phyloP scores from a whole-genome alignment of 2,797 vertebrate genomes.

The Emydoidea blandingii region DNA sequence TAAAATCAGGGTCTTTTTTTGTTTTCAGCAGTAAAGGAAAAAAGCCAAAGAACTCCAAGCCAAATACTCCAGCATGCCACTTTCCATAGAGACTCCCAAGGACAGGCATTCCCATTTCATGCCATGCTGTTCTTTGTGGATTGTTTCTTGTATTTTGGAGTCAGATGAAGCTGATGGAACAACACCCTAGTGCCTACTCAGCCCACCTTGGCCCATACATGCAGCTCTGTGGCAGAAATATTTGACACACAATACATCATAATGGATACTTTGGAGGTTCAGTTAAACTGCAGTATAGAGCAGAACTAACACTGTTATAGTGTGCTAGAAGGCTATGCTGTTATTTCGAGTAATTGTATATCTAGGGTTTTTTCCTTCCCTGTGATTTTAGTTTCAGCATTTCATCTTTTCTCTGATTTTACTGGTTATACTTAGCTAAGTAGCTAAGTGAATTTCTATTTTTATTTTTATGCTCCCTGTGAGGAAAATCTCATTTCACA shows the following conservation, averaged over 20 bases:
- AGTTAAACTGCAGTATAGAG: not conserved
- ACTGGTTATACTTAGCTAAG: not conserved
- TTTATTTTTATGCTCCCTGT: slow-evolving; percentile 36
- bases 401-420: not conserved
- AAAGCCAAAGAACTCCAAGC: not conserved
- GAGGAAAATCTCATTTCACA: slow-evolving; percentile 23
- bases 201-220: not conserved
- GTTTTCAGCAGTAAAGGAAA: not conserved
- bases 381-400: not conserved
- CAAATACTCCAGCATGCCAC: not conserved
- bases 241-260: not conserved
- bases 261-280: not conserved
- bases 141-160: not conserved
- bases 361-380: not conserved
- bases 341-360: not conserved
- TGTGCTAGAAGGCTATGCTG: not conserved
- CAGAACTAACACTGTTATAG: not conserved
- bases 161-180: not conserved
- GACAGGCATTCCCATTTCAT: not conserved
- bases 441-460: not conserved
- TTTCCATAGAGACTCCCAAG: not conserved
- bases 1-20: not conserved
- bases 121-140: not conserved
- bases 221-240: not conserved
- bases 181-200: not conserved